Percentiles rank a stretch among this genome's conserved stretches.
These are phyloP conservation scores for Standfussiana lucernea DNA, from an alignment of 2,888 invertebrate species.

Conservation along the genomic window DNA sequence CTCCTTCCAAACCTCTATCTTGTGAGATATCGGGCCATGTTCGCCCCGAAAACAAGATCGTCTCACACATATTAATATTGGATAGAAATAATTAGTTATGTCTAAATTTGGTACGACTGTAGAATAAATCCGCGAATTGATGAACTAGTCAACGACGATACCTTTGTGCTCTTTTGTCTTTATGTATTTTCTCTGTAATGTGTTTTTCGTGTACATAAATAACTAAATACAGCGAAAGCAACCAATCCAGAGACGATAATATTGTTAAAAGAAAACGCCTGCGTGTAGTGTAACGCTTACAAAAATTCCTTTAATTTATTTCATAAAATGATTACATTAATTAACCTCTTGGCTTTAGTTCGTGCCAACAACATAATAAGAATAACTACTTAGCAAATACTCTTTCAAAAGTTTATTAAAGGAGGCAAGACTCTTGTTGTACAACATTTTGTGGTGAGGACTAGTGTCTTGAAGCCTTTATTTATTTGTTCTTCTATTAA, in stretches of 20 bases:
- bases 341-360: conserved; percentile 9
- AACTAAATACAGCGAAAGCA: no score
- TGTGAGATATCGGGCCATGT: no score
- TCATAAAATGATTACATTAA: neutral
- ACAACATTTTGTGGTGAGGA: conserved; percentile 18
- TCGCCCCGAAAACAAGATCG: no score
- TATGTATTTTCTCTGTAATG: no score
- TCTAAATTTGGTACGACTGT: neutral
- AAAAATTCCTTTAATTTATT: neutral
- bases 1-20: no score
- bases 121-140: neutral
- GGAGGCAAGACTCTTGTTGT: conserved; percentile 3
- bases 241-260: neutral
- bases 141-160: neutral
- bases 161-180: no score
- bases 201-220: no score
- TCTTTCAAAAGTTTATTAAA: conserved; percentile 10
- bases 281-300: neutral
- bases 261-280: neutral
- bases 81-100: no score
- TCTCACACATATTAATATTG: no score
- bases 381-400: conserved; percentile 11
- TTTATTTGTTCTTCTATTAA: neutral
- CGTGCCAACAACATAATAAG: conserved; percentile 16
- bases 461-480: neutral